These are phyloP conservation scores for Gerris buenoi DNA, from an alignment of 1,140 invertebrate species.

Conservation along the genomic window DNA sequence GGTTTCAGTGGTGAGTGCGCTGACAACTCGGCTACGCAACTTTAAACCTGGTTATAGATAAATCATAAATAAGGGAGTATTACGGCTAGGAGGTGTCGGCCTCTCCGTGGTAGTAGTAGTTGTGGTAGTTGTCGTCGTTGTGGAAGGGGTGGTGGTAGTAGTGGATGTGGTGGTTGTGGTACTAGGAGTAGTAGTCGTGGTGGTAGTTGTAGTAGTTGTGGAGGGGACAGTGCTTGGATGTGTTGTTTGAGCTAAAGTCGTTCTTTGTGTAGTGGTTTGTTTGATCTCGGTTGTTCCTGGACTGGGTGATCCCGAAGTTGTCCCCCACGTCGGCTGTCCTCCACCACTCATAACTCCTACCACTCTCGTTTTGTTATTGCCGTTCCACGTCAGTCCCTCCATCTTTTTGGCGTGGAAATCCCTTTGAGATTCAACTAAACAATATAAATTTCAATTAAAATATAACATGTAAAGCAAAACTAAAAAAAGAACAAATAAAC, in stretches of 20 bases:
- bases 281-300: neutral
- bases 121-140: slow-evolving; percentile 19
- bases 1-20: no score
- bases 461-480: no score
- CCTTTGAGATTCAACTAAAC: slow-evolving; percentile 72
- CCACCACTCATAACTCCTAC: slow-evolving; percentile 4
- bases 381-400: slow-evolving; percentile 31
- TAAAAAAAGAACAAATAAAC: no score
- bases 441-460: no score
- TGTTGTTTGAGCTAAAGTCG: slow-evolving; percentile 7
- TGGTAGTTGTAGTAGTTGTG: slow-evolving; percentile 17
- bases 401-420: slow-evolving; percentile 60
- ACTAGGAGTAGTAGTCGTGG: slow-evolving; percentile 16
- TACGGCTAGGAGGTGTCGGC: slow-evolving; percentile 15
- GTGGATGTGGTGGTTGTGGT: slow-evolving; percentile 17
- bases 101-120: slow-evolving; percentile 24
- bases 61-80: no score
- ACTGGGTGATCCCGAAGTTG: slow-evolving; percentile 7
- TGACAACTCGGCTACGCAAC: no score
- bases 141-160: slow-evolving; percentile 25
- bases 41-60: no score
- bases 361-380: slow-evolving; percentile 23
- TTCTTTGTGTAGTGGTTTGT: slow-evolving; percentile 8
- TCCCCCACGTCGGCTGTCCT: neutral
- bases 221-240: slow-evolving; percentile 8